Evolutionary conservation across 2,797 vertebrate genomes (phyloP).

Genomic region (Myotis daubentonii): DNA sequence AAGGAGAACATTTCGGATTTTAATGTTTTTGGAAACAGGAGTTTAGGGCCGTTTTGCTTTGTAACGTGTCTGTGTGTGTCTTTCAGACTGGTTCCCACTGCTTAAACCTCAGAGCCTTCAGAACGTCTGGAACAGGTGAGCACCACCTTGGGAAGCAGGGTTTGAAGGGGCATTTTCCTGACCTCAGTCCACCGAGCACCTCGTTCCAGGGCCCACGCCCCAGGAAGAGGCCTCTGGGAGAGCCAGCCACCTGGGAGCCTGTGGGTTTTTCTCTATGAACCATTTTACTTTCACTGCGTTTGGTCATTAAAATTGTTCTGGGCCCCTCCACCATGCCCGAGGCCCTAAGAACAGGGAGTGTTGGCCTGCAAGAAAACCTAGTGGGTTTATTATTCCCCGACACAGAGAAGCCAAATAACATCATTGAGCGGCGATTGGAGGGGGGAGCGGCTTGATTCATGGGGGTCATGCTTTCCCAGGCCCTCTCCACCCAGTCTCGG

Average conservation of each 20-base stretch:
- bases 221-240: not conserved
- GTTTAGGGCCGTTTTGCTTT: slow-evolving; percentile 6
- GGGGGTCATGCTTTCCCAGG: slow-evolving; percentile 81
- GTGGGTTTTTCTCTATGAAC: slow-evolving; percentile 81
- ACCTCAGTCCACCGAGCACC: not conserved
- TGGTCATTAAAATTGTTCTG: slow-evolving; percentile 80
- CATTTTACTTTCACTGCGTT: slow-evolving; percentile 82
- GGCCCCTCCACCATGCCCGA: slow-evolving; percentile 65
- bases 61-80: slow-evolving; percentile 64
- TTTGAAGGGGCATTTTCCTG: not conserved
- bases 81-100: slow-evolving; percentile 87
- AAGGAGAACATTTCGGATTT: slow-evolving; percentile 44
- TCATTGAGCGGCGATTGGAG: slow-evolving; percentile 70
- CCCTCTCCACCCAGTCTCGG: slow-evolving; percentile 70
- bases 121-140: slow-evolving; percentile 91
- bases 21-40: slow-evolving; percentile 27
- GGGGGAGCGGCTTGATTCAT: slow-evolving; percentile 60
- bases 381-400: slow-evolving; percentile 83
- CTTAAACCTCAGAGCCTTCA: slow-evolving; percentile 86
- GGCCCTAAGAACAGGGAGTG: slow-evolving; percentile 71
- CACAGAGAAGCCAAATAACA: slow-evolving; percentile 81
- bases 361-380: slow-evolving; percentile 69
- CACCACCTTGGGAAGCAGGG: not conserved
- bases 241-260: slow-evolving; percentile 42
- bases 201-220: not conserved